Evolutionary conservation across 2,888 invertebrate genomes (phyloP).

Genomic region (Sminthurides aquaticus): DNA sequence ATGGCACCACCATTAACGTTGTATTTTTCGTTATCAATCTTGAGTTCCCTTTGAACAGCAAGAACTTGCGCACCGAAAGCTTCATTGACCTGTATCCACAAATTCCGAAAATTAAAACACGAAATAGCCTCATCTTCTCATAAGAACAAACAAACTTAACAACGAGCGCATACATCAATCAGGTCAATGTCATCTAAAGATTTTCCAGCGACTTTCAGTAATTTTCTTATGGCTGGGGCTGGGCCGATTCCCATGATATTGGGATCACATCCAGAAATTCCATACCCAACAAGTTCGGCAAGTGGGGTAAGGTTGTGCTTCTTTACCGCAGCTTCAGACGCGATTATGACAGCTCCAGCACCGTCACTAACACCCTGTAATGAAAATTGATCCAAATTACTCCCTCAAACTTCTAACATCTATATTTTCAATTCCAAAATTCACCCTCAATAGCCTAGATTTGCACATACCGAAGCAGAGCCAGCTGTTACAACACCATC

Average conservation of each 20-base stretch:
- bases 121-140: conserved; percentile 7
- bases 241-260: conserved; percentile 87
- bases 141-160: neutral
- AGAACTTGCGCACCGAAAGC: conserved; percentile 94
- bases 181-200: conserved; percentile 81
- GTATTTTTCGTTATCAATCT: conserved; percentile 74
- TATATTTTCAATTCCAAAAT: conserved; percentile 1
- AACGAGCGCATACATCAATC: conserved; percentile 70
- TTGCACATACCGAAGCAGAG: conserved; percentile 19
- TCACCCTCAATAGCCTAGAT: too few species aligned
- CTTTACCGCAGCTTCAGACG: conserved; percentile 81
- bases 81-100: conserved; percentile 63
- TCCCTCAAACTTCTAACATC: conserved; percentile 9
- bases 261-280: conserved; percentile 91
- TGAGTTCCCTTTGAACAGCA: conserved; percentile 81
- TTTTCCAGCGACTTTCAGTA: conserved; percentile 70
- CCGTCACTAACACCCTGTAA: conserved; percentile 89
- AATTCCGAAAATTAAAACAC: neutral
- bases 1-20: conserved; percentile 96
- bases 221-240: conserved; percentile 80
- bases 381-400: conserved; percentile 52
- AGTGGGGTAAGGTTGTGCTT: conserved; percentile 74
- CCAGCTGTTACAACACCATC: conserved; percentile 91
- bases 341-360: conserved; percentile 84
- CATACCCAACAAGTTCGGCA: conserved; percentile 83